Evolutionary conservation across 1,140 invertebrate species (phyloP), one percentile per base, ranked within the genome.

Genomic region (Drosophila nikananu): DNA sequence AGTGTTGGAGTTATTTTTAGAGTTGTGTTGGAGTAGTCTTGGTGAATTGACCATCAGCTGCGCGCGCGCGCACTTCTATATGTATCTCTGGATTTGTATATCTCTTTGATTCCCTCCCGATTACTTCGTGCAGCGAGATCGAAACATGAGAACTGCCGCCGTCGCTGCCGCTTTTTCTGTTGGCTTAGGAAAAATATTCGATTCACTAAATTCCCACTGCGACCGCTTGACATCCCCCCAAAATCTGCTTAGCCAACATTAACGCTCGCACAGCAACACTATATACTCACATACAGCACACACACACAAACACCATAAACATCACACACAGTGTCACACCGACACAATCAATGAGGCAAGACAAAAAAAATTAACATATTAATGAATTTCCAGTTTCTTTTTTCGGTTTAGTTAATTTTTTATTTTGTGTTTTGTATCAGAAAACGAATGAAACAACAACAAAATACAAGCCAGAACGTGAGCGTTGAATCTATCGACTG

Each of bases 371-470:
- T 89, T 87, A 89, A 89, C 83, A 87, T 87, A 86, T 86, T 86
- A 89, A 89, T 87, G 83, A 89, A 87, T 87, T 87, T 87, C 83
- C 83, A 87, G 83, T 87, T 87, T 87, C 63, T 78, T 72, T 79
- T 78, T 77, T 77, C 46, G 64, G 51, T 60, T 68, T 77, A 68
- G 68, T 77, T 67, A 77, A 67, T 75, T 70, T 76, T 71, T 52
- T 71, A 51, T 54, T 55, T 74, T 77, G 60, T 68, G 42, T 70
- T 65, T 83, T 83, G 74, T 58, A 57, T 39, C 54, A 57, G 15
- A 57, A 55, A 57, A 25, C 54, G 52, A 55, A 32, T 44, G 30
- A 44, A 42, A 59, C 37, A 59, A 23, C 21, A 58, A 25, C n/a
- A 66, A 68, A 68, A 46, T 54, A 15, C 25, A 60, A 41, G 9